phyloP scores from a whole-genome alignment of 2,888 invertebrate species.

The Cryptocephalus primarius region DNA sequence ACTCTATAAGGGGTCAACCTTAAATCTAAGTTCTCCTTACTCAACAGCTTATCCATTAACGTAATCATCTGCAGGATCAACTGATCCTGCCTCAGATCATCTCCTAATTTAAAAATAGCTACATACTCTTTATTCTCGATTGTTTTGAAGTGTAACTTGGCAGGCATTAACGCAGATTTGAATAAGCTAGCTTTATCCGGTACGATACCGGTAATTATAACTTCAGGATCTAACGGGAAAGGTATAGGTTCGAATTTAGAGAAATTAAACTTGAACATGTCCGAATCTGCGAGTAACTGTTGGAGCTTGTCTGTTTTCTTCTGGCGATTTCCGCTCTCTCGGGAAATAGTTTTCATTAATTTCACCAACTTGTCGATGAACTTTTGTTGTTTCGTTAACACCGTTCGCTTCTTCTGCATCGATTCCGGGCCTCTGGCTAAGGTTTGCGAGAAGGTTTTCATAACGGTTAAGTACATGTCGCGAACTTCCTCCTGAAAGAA shows the following conservation, averaged over 20 bases:
- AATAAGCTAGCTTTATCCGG: slow-evolving; percentile 86
- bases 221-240: slow-evolving; percentile 87
- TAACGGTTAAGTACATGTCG: slow-evolving; percentile 82
- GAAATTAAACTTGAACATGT: slow-evolving; percentile 77
- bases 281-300: slow-evolving; percentile 68
- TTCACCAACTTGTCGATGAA: slow-evolving; percentile 87
- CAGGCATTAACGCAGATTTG: slow-evolving; percentile 95
- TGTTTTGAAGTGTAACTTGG: slow-evolving; percentile 78
- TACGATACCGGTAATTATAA: slow-evolving; percentile 73
- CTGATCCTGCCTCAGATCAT: slow-evolving; percentile 95
- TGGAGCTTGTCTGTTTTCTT: slow-evolving; percentile 87
- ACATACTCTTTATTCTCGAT: slow-evolving; percentile 76
- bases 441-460: slow-evolving; percentile 71
- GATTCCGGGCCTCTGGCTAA: slow-evolving; percentile 58
- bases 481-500: slow-evolving; percentile 36
- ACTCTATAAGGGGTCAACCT: slow-evolving; percentile 93
- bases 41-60: slow-evolving; percentile 90
- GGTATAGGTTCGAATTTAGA: slow-evolving; percentile 85
- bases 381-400: slow-evolving; percentile 74
- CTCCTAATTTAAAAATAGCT: slow-evolving; percentile 96
- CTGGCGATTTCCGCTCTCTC: slow-evolving; percentile 84
- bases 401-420: slow-evolving; percentile 63
- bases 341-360: slow-evolving; percentile 75
- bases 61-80: slow-evolving; percentile 96
- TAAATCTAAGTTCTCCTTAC: slow-evolving; percentile 91